Conservation (phyloP, 2,888 invertebrate genomes). For the Liodrosophila aerea region DNA sequence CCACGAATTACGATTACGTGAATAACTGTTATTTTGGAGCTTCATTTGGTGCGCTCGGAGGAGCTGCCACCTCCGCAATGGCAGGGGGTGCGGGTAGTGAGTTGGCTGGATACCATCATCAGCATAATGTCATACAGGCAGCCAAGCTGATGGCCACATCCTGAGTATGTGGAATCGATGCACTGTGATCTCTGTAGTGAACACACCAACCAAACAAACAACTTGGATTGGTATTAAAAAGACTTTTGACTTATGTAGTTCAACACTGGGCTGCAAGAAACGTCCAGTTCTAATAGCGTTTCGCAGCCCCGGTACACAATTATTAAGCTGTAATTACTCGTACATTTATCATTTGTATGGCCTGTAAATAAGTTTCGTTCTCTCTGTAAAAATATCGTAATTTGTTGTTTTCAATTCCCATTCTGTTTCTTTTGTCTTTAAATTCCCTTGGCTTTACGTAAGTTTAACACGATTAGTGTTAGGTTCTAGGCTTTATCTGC, state of each 20-base stretch:
- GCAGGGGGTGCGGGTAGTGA: slow-evolving; percentile 83
- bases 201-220: slow-evolving; percentile 17
- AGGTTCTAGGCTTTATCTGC: slow-evolving; percentile 11
- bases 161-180: slow-evolving; percentile 81
- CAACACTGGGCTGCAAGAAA: slow-evolving; percentile 13
- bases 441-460: slow-evolving; percentile 1
- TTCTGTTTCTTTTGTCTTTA: slow-evolving; percentile 14
- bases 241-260: slow-evolving; percentile 64
- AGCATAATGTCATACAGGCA: slow-evolving; percentile 92
- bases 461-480: slow-evolving; percentile 16
- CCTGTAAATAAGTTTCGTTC: slow-evolving; percentile 55
- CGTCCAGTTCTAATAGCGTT: too few relatives aligned
- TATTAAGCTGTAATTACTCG: slow-evolving; percentile 50
- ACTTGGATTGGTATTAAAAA: slow-evolving; percentile 66
- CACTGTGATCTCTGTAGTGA: slow-evolving; percentile 60
- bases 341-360: slow-evolving; percentile 13
- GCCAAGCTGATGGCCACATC: slow-evolving; percentile 93
- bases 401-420: slow-evolving; percentile 25
- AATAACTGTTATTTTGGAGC: slow-evolving; percentile 82
- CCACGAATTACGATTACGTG: slow-evolving; percentile 82
- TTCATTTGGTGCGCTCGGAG: slow-evolving; percentile 80
- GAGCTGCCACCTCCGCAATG: slow-evolving; percentile 74
- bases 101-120: slow-evolving; percentile 90
- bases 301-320: too few relatives aligned
- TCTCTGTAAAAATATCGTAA: slow-evolving; percentile 55